Percentiles rank a stretch among this genome's conserved stretches.
Conservation (phyloP, 2,113 vertebrate species). For the Archilochus colubris region DNA sequence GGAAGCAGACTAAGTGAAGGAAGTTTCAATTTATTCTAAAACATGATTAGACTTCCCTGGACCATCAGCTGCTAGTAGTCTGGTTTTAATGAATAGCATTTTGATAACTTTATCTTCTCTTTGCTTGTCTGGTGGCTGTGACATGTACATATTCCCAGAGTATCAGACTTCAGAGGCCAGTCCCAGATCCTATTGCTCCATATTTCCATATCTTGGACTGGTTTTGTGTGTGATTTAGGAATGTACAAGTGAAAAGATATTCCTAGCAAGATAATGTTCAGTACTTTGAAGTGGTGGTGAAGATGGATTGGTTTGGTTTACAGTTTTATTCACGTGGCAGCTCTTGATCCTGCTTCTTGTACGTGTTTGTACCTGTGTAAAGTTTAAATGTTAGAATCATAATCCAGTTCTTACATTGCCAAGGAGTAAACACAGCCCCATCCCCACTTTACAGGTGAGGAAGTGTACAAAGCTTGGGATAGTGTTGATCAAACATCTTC, state of each 20-base stretch:
- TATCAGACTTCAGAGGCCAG: neutral
- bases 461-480: neutral
- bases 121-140: neutral
- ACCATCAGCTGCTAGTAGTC: neutral
- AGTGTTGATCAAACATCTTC: neutral
- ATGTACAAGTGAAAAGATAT: neutral
- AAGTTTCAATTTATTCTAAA: neutral
- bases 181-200: neutral
- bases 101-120: neutral
- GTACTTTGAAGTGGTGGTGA: neutral
- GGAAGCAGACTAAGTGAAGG: neutral
- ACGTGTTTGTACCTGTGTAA: neutral
- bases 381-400: neutral
- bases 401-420: neutral
- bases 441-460: neutral
- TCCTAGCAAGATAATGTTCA: neutral
- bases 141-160: neutral
- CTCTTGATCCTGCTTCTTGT: neutral
- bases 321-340: neutral
- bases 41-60: neutral
- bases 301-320: neutral
- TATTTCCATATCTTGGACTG: neutral
- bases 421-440: neutral
- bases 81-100: conserved; percentile 9
- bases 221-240: neutral